phyloP scores from a whole-genome alignment of 2,888 invertebrate species.

The Fragum fragum region DNA sequence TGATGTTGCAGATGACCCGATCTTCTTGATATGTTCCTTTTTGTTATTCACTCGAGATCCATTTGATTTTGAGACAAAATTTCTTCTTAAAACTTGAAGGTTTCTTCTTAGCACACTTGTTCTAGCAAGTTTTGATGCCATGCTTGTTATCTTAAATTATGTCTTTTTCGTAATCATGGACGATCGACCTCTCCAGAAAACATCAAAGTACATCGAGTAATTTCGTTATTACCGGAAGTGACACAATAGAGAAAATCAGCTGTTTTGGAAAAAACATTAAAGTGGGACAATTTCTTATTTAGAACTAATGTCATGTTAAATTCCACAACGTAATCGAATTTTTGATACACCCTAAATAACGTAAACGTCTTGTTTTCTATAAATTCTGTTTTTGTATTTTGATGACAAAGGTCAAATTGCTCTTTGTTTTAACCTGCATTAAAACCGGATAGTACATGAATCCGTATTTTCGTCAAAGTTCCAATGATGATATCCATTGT shows the following conservation, averaged over 20 bases:
- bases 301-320: neutral
- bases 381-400: neutral
- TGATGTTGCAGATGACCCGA: neutral
- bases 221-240: neutral
- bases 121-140: constrained; percentile 3
- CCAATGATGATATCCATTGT: too few species aligned
- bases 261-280: neutral
- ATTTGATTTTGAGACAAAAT: neutral
- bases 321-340: neutral
- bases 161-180: constrained; percentile 17
- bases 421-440: neutral
- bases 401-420: neutral
- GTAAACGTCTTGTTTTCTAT: neutral
- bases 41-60: neutral
- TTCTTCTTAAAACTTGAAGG: neutral
- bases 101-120: neutral
- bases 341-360: neutral
- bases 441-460: too few species aligned
- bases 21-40: neutral
- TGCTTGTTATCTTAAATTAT: neutral
- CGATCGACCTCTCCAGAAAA: neutral
- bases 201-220: neutral
- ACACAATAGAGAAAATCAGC: neutral
- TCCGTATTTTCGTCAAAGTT: too few species aligned
- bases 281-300: neutral